A percentile compares a stretch with the other conserved stretches of the same genome.
Evolutionary conservation across 2,797 vertebrate genomes (phyloP).

Genomic region (Alosa sapidissima): DNA sequence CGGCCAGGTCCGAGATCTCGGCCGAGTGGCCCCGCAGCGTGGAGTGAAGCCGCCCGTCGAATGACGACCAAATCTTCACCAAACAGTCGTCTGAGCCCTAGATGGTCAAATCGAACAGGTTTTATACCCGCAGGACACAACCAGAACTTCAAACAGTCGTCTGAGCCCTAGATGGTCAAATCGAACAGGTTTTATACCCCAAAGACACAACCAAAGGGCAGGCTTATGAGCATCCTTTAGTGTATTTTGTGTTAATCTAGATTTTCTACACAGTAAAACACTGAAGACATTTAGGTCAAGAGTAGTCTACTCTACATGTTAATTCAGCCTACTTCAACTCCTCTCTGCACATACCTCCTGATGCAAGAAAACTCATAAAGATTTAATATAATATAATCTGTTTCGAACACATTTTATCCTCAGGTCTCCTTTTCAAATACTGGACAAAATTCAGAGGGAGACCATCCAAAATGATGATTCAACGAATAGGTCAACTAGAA

Average conservation of each 20-base stretch:
- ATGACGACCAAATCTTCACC: constrained; percentile 98
- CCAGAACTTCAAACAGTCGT: too few relatives aligned
- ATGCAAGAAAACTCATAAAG: too few relatives aligned
- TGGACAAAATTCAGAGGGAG: not conserved
- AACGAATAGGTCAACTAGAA: not conserved
- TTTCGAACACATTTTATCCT: too few relatives aligned
- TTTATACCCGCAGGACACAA: not conserved
- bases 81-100: constrained; percentile 98
- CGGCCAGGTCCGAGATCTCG: constrained; percentile 97
- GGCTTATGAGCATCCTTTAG: not conserved
- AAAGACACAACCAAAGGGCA: not conserved
- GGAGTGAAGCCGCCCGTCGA: constrained; percentile 90
- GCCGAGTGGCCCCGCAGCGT: constrained; percentile 94
- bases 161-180: not conserved
- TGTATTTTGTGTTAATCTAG: not conserved
- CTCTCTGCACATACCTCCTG: too few relatives aligned
- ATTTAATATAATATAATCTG: too few relatives aligned
- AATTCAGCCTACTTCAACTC: too few relatives aligned
- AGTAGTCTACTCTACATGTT: too few relatives aligned
- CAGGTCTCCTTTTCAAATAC: not conserved
- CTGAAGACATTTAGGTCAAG: too few relatives aligned
- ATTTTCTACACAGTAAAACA: not conserved
- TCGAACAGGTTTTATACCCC: not conserved
- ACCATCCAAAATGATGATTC: not conserved
- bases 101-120: not conserved